Evolutionary conservation across 2,113 vertebrate genomes (phyloP).

Genomic region (Meleagris gallopavo): DNA sequence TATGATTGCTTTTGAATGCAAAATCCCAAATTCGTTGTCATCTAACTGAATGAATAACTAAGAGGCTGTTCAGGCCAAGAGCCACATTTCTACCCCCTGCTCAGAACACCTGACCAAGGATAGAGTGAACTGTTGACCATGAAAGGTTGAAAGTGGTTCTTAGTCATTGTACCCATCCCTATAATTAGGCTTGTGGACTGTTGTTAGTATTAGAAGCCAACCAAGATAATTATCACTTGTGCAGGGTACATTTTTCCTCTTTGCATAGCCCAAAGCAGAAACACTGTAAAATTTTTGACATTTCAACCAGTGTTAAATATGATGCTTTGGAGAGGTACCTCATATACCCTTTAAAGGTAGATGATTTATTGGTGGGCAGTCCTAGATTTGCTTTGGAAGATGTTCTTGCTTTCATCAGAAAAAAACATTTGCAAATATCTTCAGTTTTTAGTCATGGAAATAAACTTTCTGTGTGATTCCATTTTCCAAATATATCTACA

Average conservation of each 20-base stretch:
- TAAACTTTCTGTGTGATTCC: background rate
- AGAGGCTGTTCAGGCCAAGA: background rate
- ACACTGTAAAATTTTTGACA: constrained; percentile 3
- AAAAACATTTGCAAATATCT: background rate
- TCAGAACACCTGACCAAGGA: background rate
- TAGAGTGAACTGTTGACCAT: background rate
- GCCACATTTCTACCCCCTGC: background rate
- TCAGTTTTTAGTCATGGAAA: background rate
- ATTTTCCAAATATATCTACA: background rate
- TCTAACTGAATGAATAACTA: background rate
- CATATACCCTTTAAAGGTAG: background rate
- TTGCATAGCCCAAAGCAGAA: background rate
- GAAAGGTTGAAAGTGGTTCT: rapidly evolving
- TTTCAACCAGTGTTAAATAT: background rate
- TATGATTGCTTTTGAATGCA: background rate
- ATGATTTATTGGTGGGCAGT: background rate
- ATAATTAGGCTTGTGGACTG: background rate
- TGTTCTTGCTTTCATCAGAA: background rate
- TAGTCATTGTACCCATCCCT: background rate
- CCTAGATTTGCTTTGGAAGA: background rate
- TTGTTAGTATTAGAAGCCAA: background rate
- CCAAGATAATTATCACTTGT: background rate
- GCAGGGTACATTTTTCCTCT: background rate
- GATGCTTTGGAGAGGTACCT: background rate
- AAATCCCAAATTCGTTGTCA: background rate